These are phyloP conservation scores for Littorina saxatilis DNA, from an alignment of 1,140 invertebrate species.

Conservation along the genomic window DNA sequence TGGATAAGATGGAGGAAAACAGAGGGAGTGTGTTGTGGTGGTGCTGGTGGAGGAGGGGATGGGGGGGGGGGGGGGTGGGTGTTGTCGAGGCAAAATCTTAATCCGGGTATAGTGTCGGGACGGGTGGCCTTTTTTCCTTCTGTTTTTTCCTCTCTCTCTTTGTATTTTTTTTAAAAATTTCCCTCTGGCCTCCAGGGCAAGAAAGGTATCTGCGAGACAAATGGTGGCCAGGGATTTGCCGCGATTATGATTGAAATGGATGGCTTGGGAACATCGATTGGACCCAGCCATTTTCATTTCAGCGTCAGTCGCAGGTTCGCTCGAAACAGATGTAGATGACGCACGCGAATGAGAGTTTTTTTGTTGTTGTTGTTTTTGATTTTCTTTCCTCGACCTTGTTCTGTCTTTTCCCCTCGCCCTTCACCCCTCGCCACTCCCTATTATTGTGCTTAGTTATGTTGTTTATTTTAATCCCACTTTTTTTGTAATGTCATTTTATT, in stretches of 20 bases:
- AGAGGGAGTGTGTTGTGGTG: too few relatives aligned
- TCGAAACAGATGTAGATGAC: background rate
- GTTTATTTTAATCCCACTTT: too few relatives aligned
- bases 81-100: background rate
- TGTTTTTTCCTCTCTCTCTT: too few relatives aligned
- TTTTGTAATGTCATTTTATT: too few relatives aligned
- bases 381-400: background rate
- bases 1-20: too few relatives aligned
- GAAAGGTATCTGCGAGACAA: slow-evolving; percentile 6
- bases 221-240: slow-evolving; percentile 30
- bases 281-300: background rate
- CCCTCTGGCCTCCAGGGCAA: background rate
- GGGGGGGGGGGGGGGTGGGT: too few relatives aligned
- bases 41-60: too few relatives aligned
- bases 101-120: background rate
- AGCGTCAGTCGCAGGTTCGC: background rate
- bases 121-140: background rate
- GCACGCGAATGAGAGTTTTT: background rate
- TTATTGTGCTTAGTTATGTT: too few relatives aligned
- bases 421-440: too few relatives aligned
- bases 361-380: background rate
- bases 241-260: slow-evolving; percentile 32
- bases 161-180: too few relatives aligned
- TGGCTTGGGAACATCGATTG: background rate
- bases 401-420: background rate